Conservation (phyloP, 2,797 vertebrate genomes). For the Xenentodon cancila region DNA sequence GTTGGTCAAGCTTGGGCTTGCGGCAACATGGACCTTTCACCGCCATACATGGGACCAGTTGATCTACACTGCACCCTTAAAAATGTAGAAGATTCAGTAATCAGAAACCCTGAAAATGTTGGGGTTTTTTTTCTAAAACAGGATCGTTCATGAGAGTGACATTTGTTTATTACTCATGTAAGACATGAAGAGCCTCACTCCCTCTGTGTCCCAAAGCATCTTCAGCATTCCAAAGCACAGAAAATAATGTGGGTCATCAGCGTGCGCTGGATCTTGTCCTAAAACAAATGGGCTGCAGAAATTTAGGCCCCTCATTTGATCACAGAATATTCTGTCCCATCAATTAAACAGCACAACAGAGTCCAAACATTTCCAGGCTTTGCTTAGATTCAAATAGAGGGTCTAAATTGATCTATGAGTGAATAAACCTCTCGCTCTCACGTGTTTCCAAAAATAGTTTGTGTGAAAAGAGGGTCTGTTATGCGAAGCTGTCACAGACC, state of each 20-base stretch:
- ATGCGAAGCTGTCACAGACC: constrained; percentile 52
- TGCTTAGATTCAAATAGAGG: constrained; percentile 51
- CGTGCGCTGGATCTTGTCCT: constrained; percentile 48
- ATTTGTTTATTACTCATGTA: constrained; percentile 9
- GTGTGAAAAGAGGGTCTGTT: constrained; percentile 73
- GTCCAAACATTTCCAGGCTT: constrained; percentile 36
- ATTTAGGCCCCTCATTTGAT: constrained; percentile 59
- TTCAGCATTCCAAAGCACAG: constrained; percentile 36
- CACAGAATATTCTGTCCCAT: constrained; percentile 43
- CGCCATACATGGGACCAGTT: too few species aligned
- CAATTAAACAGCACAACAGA: constrained; percentile 63
- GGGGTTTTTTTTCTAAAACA: too few species aligned
- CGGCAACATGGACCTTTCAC: too few species aligned
- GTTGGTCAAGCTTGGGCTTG: too few species aligned
- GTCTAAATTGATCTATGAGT: constrained; percentile 54
- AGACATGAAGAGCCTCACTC: constrained; percentile 37
- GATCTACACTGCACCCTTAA: too few species aligned
- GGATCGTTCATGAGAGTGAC: constrained; percentile 1
- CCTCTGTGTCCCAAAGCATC: constrained; percentile 25
- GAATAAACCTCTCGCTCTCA: constrained; percentile 67
- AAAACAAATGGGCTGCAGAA: constrained; percentile 67
- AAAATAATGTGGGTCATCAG: constrained; percentile 66
- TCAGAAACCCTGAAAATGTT: too few species aligned
- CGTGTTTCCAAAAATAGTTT: constrained; percentile 78
- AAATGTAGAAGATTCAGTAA: too few species aligned